Evolutionary conservation across 92 coral and sea anemone species (phyloP).

Genomic region (Paramuricea clavata): DNA sequence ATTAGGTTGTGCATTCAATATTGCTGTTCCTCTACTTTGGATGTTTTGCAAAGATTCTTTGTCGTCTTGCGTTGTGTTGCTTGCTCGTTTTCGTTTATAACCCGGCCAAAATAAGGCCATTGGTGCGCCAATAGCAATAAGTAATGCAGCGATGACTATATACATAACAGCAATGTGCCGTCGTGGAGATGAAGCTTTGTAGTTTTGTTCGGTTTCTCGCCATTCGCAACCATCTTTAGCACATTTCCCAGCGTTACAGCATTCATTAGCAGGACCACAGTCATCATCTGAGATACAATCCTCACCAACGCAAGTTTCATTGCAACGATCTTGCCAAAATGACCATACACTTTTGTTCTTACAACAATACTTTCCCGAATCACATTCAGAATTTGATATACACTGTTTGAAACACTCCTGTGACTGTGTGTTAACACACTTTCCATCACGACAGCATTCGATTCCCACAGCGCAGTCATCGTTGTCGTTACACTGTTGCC

Average conservation of each 20-base stretch:
- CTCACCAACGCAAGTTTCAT: neutral
- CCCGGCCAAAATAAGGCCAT: neutral
- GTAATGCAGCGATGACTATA: neutral
- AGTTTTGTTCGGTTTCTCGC: no score
- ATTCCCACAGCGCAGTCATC: no score
- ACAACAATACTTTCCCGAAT: slow-evolving; percentile 5
- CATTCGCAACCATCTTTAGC: neutral
- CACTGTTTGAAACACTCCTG: neutral
- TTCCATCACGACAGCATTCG: no score
- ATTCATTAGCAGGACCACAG: neutral
- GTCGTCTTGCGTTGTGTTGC: neutral
- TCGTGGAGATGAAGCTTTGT: neutral
- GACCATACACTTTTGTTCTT: neutral
- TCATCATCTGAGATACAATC: neutral
- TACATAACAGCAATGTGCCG: neutral
- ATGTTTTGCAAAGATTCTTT: neutral
- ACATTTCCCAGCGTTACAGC: neutral
- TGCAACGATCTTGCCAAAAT: neutral
- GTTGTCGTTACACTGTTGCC: no score
- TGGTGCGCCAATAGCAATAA: neutral
- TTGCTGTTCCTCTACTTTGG: neutral
- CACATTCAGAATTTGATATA: neutral
- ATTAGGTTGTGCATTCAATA: neutral
- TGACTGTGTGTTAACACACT: neutral
- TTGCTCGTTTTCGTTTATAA: neutral